Evolutionary conservation across 2,888 invertebrate genomes (phyloP), one percentile per base, ranked within the genome.

Genomic region (Alviniconcha strummeri): DNA sequence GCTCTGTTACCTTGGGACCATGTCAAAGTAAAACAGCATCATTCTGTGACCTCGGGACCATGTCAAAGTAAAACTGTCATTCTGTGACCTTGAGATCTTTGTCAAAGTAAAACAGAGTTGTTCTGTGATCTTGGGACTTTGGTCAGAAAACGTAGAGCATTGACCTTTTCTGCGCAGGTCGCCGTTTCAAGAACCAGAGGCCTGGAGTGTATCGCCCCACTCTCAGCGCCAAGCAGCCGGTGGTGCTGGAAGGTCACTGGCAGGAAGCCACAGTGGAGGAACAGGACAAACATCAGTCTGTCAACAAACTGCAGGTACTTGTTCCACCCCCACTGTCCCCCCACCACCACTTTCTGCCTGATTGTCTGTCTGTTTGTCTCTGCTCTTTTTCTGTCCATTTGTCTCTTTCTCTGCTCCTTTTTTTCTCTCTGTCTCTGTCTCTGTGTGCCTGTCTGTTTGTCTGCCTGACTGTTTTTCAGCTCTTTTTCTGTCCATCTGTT

Each of bases 241-340:
- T 94, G 9, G 87, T 93, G 7, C 90, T 92, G n/a, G 91, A 93
- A 84, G 93, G 93, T 36, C 90, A 92, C 85, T 94, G 94, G 94
- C 91, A 93, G 83, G 91, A 93, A 67, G 89, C 90, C 0, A 90
- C 93, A 15, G 86, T 90, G n/a, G 90, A 91, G 60, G 94, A 94
- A 86, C 90, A 90, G 83, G 85, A 90, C 83, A 93, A 92, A 85
- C 92, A 93, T 84, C 90, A 92, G 82, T 89, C 89, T n/a, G 92
- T 94, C 4, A 90, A 92, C 77, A 92, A 92, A 86, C 88, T 94
- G 72, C 89, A 93, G 92, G 93, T 92, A 87, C n/a, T n/a, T 19
- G 15, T 54, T 55, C 72, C 69, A n/a, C 69, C n/a, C 69, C n/a
- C 69, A n/a, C 69, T 69, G n/a, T 69, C 69, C n/a, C 69, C n/a